phyloP scores from a whole-genome alignment of 1,140 invertebrate genomes.

The Drosophila ananassae region DNA sequence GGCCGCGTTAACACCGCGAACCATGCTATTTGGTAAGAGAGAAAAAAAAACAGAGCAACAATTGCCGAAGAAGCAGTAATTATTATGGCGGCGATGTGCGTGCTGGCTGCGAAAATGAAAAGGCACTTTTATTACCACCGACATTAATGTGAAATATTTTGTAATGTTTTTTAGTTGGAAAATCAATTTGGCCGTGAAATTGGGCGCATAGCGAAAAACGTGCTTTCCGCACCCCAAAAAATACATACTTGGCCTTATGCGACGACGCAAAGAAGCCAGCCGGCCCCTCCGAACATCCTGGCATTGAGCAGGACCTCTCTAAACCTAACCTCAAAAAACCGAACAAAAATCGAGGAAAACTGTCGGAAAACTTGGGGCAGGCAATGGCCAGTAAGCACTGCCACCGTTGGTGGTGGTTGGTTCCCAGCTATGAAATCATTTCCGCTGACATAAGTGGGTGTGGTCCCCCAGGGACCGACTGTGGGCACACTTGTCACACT shows the following conservation, averaged over 20 bases:
- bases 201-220: constrained; percentile 17
- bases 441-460: constrained; percentile 51
- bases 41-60: constrained; percentile 8
- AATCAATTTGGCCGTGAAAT: constrained; percentile 51
- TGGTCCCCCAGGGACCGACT: constrained; percentile 13
- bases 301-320: constrained; percentile 2
- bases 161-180: constrained; percentile 39
- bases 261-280: constrained; percentile 37
- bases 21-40: constrained; percentile 8
- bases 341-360: constrained; percentile 19
- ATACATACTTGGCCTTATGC: constrained; percentile 5
- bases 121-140: constrained; percentile 36
- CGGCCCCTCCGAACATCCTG: constrained; percentile 2
- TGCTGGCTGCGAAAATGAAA: constrained; percentile 48
- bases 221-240: constrained; percentile 7
- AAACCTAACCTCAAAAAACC: constrained; percentile 35
- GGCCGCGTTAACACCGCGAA: not conserved
- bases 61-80: constrained; percentile 14
- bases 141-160: constrained; percentile 33
- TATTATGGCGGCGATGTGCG: constrained; percentile 38
- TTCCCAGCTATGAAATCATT: constrained; percentile 52
- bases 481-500: constrained; percentile 37
- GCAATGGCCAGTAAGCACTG: constrained; percentile 34
- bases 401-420: constrained; percentile 28
- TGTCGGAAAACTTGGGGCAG: constrained; percentile 42